phyloP scores from a whole-genome alignment of 2,888 invertebrate genomes.

The Minunthozetes semirufus region DNA sequence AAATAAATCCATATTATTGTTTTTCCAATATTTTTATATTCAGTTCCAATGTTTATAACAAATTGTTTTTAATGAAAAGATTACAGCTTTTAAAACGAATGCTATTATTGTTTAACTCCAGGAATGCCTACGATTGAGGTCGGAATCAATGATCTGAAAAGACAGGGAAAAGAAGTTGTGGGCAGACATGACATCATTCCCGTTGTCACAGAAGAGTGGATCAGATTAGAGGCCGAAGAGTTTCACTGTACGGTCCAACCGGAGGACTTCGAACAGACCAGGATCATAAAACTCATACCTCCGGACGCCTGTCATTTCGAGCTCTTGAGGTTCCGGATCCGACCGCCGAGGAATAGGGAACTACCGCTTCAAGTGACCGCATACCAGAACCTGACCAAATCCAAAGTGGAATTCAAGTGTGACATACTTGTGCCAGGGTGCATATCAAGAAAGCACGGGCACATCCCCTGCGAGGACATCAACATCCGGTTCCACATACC shows the following conservation, averaged over 20 bases:
- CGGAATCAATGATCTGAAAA: constrained; percentile 91
- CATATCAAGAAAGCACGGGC: constrained; percentile 87
- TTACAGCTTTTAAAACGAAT: too few species aligned
- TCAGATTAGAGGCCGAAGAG: constrained; percentile 83
- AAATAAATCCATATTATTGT: too few species aligned
- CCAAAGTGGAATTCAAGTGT: constrained; percentile 83
- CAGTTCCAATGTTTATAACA: too few species aligned
- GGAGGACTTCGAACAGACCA: constrained; percentile 68
- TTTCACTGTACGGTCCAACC: constrained; percentile 90
- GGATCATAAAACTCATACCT: constrained; percentile 64
- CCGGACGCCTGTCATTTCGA: constrained; percentile 97
- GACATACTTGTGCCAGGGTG: constrained; percentile 96
- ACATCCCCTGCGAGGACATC: constrained; percentile 91
- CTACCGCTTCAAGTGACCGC: constrained; percentile 79
- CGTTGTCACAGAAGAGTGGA: constrained; percentile 98
- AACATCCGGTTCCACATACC: constrained; percentile 93
- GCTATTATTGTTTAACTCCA: too few species aligned
- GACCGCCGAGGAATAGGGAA: constrained; percentile 91
- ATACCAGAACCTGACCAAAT: constrained; percentile 45
- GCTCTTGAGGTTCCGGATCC: constrained; percentile 86
- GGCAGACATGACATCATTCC: constrained; percentile 98
- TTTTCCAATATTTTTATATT: too few species aligned
- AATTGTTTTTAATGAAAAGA: too few species aligned
- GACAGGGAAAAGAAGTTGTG: constrained; percentile 99
- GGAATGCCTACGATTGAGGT: constrained; percentile 87